Evolutionary conservation across 2,113 vertebrate species (phyloP), one percentile per base, ranked within the genome.

Genomic region (Carassius auratus): DNA sequence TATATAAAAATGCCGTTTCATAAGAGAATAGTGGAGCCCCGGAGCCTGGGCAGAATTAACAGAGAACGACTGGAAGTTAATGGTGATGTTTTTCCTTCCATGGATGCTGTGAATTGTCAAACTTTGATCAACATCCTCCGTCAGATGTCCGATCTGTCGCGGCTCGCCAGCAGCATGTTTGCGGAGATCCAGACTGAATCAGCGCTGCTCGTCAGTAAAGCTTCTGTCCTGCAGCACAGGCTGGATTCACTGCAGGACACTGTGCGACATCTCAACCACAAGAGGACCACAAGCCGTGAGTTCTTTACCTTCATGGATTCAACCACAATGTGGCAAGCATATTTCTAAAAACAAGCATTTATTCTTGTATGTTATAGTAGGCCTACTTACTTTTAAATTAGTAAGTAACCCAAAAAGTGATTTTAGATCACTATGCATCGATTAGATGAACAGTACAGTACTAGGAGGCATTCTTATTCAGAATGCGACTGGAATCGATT

Each of bases 131-230:
- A 92, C 81, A 89, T 96, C 87, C 92, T 96, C 57, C 92, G 92
- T 81, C 96, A 97, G 91, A 95, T 96, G 78, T 95, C 96, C 80
- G 96, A 96, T 87, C 91, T 96, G 75, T 96, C 95, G 81, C 94
- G 93, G 86, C 94, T 94, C 86, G 96, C 96, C 14, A 90, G 93
- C 84, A 94, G 95, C 92, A 92, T 97, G 92, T 96, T 97, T 91
- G 90, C 91, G 68, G 95, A 94, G 91, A 93, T 97, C 80, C 93
- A 96, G 86, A 90, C 83, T 82, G 93, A 96, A 89, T 93, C 95
- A 73, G 91, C 92, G 59, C 88, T 91, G 66, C 87, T 96, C 48
- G 90, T 92, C 26, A 86, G 83, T 68, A 95, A 95, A 88, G 92
- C 94, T 84, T 90, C 90, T 42, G 91, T 84, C 80, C 92, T 96